Evolutionary conservation across 92 coral and sea anemone genomes (phyloP).

Genomic region (Galaxea fascicularis): DNA sequence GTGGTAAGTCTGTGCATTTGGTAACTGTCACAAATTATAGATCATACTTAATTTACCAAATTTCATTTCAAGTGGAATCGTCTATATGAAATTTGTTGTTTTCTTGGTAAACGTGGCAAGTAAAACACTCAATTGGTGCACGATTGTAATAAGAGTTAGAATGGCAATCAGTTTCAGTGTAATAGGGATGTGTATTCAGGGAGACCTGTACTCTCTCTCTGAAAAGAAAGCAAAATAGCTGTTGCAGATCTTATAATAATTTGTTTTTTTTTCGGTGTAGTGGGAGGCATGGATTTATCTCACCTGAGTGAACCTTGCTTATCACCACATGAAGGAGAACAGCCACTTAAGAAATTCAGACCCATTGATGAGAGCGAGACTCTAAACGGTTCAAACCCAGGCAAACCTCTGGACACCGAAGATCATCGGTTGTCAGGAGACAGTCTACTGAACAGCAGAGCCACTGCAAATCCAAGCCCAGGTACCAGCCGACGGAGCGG

Average conservation of each 20-base stretch:
- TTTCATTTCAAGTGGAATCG: neutral
- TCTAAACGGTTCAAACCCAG: slow-evolving; percentile 15
- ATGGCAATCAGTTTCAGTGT: too few relatives aligned
- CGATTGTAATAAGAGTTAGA: too few relatives aligned
- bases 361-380: slow-evolving; percentile 38
- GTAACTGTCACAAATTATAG: neutral
- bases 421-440: slow-evolving; percentile 46
- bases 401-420: slow-evolving; percentile 33
- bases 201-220: neutral
- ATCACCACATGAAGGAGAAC: slow-evolving; percentile 37
- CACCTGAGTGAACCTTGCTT: slow-evolving; percentile 32
- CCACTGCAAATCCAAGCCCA: slow-evolving; percentile 96
- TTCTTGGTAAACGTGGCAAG: too few relatives aligned
- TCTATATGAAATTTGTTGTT: too few relatives aligned
- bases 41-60: too few relatives aligned
- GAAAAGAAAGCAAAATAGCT: neutral
- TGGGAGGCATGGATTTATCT: slow-evolving; percentile 52
- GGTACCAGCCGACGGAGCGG: slow-evolving; percentile 99
- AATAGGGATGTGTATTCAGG: neutral
- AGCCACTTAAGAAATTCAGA: slow-evolving; percentile 25
- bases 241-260: neutral
- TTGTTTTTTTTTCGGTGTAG: slow-evolving; percentile 31
- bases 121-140: too few relatives aligned
- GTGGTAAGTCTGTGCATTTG: slow-evolving; percentile 69
- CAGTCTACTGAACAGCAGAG: slow-evolving; percentile 61